Percentiles rank a stretch among this genome's conserved stretches.
Evolutionary conservation across 2,888 invertebrate species (phyloP).

Genomic region (Parnassius apollo): DNA sequence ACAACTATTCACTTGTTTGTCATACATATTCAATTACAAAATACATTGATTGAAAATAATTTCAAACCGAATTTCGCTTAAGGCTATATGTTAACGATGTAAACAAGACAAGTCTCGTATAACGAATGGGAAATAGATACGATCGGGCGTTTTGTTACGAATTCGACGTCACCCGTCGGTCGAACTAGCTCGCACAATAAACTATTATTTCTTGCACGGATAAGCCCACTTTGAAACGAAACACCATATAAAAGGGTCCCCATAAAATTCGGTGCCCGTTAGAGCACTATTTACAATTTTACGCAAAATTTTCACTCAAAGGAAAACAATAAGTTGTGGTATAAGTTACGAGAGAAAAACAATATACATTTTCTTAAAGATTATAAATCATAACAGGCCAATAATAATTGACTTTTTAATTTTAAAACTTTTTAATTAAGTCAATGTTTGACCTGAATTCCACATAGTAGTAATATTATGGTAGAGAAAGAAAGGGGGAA

Average conservation of each 20-base stretch:
- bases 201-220: slow-evolving; percentile 65
- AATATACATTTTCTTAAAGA: too few species aligned
- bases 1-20: too few species aligned
- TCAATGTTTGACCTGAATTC: too few species aligned
- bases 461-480: too few species aligned
- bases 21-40: too few species aligned
- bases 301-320: slow-evolving; percentile 71
- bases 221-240: slow-evolving; percentile 76
- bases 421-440: too few species aligned
- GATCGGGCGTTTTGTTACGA: slow-evolving; percentile 18
- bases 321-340: slow-evolving; percentile 49
- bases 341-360: slow-evolving; percentile 27
- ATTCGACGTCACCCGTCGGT: slow-evolving; percentile 23
- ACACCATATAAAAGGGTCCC: slow-evolving; percentile 70
- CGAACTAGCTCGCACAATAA: slow-evolving; percentile 26
- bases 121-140: slow-evolving; percentile 28
- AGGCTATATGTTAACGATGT: slow-evolving; percentile 15
- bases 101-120: slow-evolving; percentile 19
- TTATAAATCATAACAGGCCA: too few species aligned
- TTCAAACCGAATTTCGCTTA: too few species aligned
- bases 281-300: slow-evolving; percentile 73
- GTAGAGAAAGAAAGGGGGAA: too few species aligned
- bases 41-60: too few species aligned
- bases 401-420: too few species aligned
- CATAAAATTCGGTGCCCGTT: slow-evolving; percentile 72